Percentiles rank a stretch among this genome's conserved stretches.
These are phyloP conservation scores for Stegodyphus mimosarum DNA, from an alignment of 1,140 invertebrate genomes.

Conservation along the genomic window DNA sequence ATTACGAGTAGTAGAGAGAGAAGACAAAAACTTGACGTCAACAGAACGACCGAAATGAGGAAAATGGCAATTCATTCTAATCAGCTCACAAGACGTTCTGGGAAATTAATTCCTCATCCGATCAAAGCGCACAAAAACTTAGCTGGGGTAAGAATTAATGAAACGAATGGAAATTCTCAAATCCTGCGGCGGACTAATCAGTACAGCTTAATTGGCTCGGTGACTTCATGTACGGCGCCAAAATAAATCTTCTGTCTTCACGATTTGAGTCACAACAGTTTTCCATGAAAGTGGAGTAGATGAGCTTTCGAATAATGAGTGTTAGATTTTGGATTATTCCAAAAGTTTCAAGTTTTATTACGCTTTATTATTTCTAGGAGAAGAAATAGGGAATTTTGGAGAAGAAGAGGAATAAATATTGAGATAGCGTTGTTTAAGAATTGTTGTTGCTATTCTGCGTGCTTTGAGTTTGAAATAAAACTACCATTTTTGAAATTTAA, in stretches of 20 bases:
- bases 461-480: no score
- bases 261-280: constrained; percentile 57
- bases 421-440: no score
- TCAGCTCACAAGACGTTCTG: background rate
- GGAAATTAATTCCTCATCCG: constrained; percentile 21
- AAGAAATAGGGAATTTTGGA: no score
- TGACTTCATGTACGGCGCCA: constrained; percentile 51
- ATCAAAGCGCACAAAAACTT: background rate
- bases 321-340: no score
- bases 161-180: constrained; percentile 44
- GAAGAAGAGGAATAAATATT: no score
- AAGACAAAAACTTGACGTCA: constrained; percentile 27
- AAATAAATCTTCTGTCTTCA: constrained; percentile 52
- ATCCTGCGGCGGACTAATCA: constrained; percentile 48
- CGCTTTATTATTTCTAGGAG: no score
- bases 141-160: constrained; percentile 30
- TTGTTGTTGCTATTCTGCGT: no score
- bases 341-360: no score
- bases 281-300: background rate
- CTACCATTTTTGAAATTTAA: no score
- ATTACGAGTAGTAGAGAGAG: constrained; percentile 2
- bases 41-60: constrained; percentile 4
- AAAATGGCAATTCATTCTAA: background rate
- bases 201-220: constrained; percentile 26
- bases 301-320: no score